Base-by-base conservation (phyloP, 1,140 invertebrate species). In the Agrypnia vestita region DNA sequence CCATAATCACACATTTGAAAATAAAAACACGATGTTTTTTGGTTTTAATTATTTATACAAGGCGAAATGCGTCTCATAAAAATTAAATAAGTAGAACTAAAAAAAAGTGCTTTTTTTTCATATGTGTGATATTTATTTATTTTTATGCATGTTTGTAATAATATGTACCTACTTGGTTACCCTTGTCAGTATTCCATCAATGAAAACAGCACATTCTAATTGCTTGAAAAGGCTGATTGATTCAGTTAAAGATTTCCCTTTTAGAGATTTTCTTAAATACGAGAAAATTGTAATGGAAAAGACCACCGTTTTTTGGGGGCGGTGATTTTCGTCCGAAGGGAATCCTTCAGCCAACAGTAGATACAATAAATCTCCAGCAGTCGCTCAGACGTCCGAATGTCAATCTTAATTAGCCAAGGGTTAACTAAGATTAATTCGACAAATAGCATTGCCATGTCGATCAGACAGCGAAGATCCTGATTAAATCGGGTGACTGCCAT, bases 391-490 rank as follows among this genome's bases (percentile, higher is more conserved):
- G 81, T 82, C 81, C 73, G 64, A 72, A 25, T 82, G 81, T 82
- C 81, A 82, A 79, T 82, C 81, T 82, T 82, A 79, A 78, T 82
- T 82, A 82, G 51, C 47, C 47, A 64, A 73, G 77, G 80, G 81
- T 82, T 82, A 82, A 82, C 81, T 82, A 77, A 82, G 81, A 82
- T 82, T 82, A 82, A 82, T 82, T 82, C 73, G 81, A 74, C 74
- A 76, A 79, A 76, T 79, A 73, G 77, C 78, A 62, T 76, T 78
- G 76, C 53, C 49, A 67, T 78, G 81, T 79, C 78, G 64, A 79
- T 79, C 73, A 64, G 80, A 78, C 76, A 56, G 71, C 76, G 78
- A 74, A 69, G 9, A 64, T 73, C 77, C 78, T 76, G 74, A 64
- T 69, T 69, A 8, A 74, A 74, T 74, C 46, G 67, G 43, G 67